Evolutionary conservation across 2,113 vertebrate genomes (phyloP), one percentile per base, ranked within the genome.

Genomic region (Willisornis vidua): DNA sequence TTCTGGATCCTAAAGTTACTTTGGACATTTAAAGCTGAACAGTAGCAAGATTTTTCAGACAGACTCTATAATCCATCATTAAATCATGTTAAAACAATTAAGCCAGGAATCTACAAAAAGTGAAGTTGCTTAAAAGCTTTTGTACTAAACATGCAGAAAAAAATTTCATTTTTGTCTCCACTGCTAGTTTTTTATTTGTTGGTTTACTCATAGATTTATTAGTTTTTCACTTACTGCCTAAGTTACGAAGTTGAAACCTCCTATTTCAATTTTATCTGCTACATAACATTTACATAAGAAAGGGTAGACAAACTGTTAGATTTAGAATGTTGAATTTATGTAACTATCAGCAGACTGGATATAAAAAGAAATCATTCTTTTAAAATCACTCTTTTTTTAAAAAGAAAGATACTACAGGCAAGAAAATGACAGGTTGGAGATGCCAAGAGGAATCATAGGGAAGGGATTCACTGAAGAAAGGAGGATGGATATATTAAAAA

Each of bases 321-420:
- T 85, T 95, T 78, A 87, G 77, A 95, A 91, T 29, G 31, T 4
- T 76, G 74, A 82, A 77, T 93, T 97, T 94, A 95, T 72, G 49
- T 87, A 96, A 95, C 77, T 79, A 93, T 73, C 89, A 94, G 76
- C 87, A 96, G 87, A 89, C 51, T 87, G 29, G 85, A 82, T 95
- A 94, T 85, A 94, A 95, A 96, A 95, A 94, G n/a, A 95, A 95
- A 87, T 54, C 37, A 65, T 55, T 90, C 55, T 63, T 94, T 72
- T 28, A 12, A 90, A 92, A 72, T 55, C n/a, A 79, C 23, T 52
- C 33, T 33, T 57, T 62, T 62, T 59, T 61, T n/a, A 59, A 83
- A 72, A 79, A 76, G 25, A 55, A 81, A 78, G 63, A 87, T 20
- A 72, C 23, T 46, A 72, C 3, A 3, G 67, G 58, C 37, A 90